phyloP scores from a whole-genome alignment of 2,113 vertebrate species.

The Gasterosteus aculeatus region DNA sequence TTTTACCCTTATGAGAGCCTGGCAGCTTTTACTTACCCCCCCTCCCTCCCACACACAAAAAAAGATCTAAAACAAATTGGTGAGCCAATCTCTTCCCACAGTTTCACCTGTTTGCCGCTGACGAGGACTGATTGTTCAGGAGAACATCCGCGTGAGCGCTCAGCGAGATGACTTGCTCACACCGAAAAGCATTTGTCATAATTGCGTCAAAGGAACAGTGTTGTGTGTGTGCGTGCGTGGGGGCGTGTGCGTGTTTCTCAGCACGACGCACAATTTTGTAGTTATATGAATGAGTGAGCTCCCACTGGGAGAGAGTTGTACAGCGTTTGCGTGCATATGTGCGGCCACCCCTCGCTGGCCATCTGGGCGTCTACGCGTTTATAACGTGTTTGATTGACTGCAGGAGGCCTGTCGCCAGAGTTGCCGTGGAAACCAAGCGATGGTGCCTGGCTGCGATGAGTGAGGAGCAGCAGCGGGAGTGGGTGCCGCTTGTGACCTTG shows the following conservation, averaged over 20 bases:
- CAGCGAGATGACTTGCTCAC: background rate
- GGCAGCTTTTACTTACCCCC: background rate
- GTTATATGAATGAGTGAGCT: slow-evolving; percentile 15
- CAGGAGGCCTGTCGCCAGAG: slow-evolving; percentile 58
- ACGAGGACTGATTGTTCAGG: background rate
- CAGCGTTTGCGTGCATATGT: background rate
- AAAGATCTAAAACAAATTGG: background rate
- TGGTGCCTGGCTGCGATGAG: slow-evolving; percentile 45
- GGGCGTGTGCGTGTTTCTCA: slow-evolving; percentile 7
- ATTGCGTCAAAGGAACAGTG: slow-evolving; percentile 26
- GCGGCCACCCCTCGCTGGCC: slow-evolving; percentile 30
- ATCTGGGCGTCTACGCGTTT: slow-evolving; percentile 52
- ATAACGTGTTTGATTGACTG: slow-evolving; percentile 57
- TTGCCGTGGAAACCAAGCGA: slow-evolving; percentile 77
- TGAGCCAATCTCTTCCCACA: background rate
- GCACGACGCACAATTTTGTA: background rate
- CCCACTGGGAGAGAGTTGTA: background rate
- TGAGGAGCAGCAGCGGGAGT: slow-evolving; percentile 49
- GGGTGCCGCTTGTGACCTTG: slow-evolving; percentile 72
- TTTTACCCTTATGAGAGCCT: background rate
- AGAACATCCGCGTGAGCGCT: slow-evolving; percentile 17
- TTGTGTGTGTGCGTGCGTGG: background rate
- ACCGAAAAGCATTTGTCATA: slow-evolving; percentile 22
- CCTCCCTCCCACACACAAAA: background rate
- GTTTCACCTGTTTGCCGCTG: slow-evolving; percentile 21